Evolutionary conservation across 2,888 invertebrate species (phyloP), one percentile per base, ranked within the genome.

Genomic region (Fragum whitleyi): DNA sequence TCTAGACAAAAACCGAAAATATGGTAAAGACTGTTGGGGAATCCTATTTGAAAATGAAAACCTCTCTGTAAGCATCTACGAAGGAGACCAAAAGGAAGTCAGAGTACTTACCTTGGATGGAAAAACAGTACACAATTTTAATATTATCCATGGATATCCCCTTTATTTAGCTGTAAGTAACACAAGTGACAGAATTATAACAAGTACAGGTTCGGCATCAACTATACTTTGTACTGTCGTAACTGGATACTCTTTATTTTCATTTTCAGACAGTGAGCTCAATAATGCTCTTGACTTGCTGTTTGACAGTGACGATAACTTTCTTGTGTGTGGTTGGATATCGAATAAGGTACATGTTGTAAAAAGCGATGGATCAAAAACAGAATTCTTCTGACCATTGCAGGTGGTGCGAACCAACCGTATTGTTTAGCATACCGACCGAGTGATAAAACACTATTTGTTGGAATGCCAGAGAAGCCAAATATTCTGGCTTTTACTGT

Each of bases 331-430:
- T 29, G 59, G 59, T 23, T 1, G 7, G 19, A 0, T 9, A 11
- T 59, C 59, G 1, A 59, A 59, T 11, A 59, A 6, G 1, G 16
- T 59, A 59, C 59, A 59, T 26, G 59, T 59, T 23, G 59, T 59
- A 19, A 59, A 59, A 26, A 14, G 26, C 23, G 59, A 59, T 6
- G 59, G 59, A 26, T 2, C 59, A 23, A 59, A 59, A 59, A 26
- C 19, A 59, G 28, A 59, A 26, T 59, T 26, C 26, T 59, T 23
- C 59, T 59, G 11, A 26, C 59, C 26, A 1, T 11, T 28, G 6
- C 23, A 26, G 28, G 26, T 29, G 28, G 59, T 28, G 0, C 26
- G 26, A 9, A 59, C 11, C 7, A 1, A 2, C 59, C 59, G 9
- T 29, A 26, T 26, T 59, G 59, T 59, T 19, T 59, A 7, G 59